These are phyloP conservation scores for Perodicticus potto DNA, from an alignment of 2,797 vertebrate species.

Conservation along the genomic window DNA sequence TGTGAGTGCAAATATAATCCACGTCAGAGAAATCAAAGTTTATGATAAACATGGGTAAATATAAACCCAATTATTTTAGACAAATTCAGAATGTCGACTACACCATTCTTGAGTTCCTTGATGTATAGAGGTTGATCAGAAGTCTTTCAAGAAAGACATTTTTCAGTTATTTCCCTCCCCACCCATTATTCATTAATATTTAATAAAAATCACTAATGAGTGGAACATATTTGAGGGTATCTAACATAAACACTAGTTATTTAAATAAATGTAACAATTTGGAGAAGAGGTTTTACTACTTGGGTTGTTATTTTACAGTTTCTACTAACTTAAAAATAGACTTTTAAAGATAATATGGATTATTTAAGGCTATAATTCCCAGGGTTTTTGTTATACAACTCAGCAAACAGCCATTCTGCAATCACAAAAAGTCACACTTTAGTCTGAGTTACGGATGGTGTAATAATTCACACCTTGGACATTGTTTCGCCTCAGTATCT, in stretches of 20 bases:
- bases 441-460: conserved; percentile 52
- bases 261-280: conserved; percentile 61
- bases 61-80: neutral
- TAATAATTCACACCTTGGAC: conserved; percentile 82
- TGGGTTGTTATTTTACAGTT: conserved; percentile 68
- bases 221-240: neutral
- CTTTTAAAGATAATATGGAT: conserved; percentile 69
- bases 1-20: neutral
- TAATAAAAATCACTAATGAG: conserved; percentile 53
- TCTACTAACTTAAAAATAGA: conserved; percentile 71
- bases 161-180: neutral
- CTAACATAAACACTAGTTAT: conserved; percentile 11
- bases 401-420: conserved; percentile 73
- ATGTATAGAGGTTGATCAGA: neutral
- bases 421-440: conserved; percentile 79
- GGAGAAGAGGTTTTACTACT: conserved; percentile 48
- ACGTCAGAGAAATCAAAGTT: neutral
- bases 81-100: neutral
- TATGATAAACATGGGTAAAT: conserved; percentile 14
- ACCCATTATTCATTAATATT: conserved; percentile 27
- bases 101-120: neutral
- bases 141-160: conserved; percentile 1
- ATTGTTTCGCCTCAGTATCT: conserved; percentile 65
- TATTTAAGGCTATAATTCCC: conserved; percentile 64
- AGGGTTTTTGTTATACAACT: conserved; percentile 65